These are phyloP conservation scores for Hippoglossus stenolepis DNA, from an alignment of 2,113 vertebrate genomes.

Conservation along the genomic window DNA sequence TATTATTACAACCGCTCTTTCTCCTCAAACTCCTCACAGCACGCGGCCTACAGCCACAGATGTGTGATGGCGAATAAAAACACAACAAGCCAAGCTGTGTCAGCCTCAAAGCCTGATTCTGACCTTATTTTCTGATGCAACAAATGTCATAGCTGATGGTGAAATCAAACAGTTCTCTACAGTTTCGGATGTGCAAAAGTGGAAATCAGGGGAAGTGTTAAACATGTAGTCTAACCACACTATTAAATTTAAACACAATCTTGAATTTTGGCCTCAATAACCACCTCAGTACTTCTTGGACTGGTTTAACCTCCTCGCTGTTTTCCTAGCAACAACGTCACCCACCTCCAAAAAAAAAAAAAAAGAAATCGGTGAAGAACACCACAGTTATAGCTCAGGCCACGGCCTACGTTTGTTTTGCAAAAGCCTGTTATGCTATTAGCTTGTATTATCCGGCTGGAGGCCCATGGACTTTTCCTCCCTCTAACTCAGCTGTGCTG, in stretches of 20 bases:
- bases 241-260: no score
- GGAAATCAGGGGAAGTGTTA: neutral
- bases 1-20: neutral
- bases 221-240: neutral
- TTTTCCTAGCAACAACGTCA: neutral
- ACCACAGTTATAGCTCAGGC: slow-evolving; percentile 33
- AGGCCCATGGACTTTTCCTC: slow-evolving; percentile 50
- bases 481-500: slow-evolving; percentile 39
- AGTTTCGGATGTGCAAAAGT: no score
- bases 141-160: neutral
- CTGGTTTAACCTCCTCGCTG: neutral
- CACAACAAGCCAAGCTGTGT: slow-evolving; percentile 4
- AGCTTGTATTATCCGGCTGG: slow-evolving; percentile 60
- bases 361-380: neutral
- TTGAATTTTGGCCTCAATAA: neutral
- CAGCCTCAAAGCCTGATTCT: no score
- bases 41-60: slow-evolving; percentile 15
- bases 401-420: slow-evolving; percentile 33
- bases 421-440: slow-evolving; percentile 70
- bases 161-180: neutral
- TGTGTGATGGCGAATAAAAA: slow-evolving; percentile 15
- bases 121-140: neutral
- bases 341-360: neutral
- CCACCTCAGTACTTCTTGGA: neutral
- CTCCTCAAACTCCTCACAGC: slow-evolving; percentile 22